Base-by-base conservation (phyloP, 2,113 vertebrate genomes). In the Spilogale gracilis region DNA sequence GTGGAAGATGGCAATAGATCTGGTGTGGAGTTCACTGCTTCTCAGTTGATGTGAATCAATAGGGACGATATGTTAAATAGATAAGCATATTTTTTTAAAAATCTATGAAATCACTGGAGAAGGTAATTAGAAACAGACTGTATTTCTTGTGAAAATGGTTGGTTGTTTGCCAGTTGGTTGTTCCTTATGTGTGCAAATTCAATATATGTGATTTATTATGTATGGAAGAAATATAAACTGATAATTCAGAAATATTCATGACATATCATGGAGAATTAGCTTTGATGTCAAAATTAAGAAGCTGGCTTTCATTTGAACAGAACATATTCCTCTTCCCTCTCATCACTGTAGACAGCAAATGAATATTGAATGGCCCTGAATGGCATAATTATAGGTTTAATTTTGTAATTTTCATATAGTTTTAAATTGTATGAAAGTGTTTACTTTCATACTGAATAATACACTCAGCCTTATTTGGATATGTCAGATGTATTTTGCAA, bases 201-300 rank as follows among this genome's bases (percentile, higher is more conserved):
- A 63, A 45, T 21, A 43, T 38, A 17, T 56, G 43, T 38, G 2
- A 73, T 1, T 84, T 84, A 54, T 32, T 89, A 43, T n/a, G 90
- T 80, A 48, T 56, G 25, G 52, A 82, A 91, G 17, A 93, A 87
- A 91, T 50, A 0, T 43, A 56, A 86, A 32, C 21, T 76, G 6
- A 8, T 63, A 79, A 95, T 90, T 93, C 67, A 95, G 13, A 96
- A 86, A 54, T 74, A 90, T 69, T 54, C 50, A 23, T 74, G 30
- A 50, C 8, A 38, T 2, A 54, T 58, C 5, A 13, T 2, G 21
- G 30, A 73, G 2, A 43, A 78, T 71, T 87, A 52, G 4, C 81
- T 79, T 67, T 45, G 9, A 84, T 91, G 45, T 69, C 3, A 93
- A 91, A 65, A 89, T 89, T 43, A 67, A 69, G 43, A 85, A 79